Percentiles rank a stretch among this genome's conserved stretches.
phyloP scores from a whole-genome alignment of 1,140 invertebrate species.

The Pseudomyrmex concolor region DNA sequence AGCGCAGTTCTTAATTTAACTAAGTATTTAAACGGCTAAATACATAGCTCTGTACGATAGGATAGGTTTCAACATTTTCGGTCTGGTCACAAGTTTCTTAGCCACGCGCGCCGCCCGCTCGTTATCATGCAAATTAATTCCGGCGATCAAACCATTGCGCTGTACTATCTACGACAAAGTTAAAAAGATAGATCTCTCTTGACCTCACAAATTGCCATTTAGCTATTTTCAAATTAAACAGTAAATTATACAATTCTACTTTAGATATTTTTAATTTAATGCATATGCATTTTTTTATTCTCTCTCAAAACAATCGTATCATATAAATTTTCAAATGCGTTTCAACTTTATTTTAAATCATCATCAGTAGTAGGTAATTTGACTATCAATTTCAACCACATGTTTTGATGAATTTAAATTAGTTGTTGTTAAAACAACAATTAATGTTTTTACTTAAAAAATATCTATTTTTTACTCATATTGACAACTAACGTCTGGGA shows the following conservation, averaged over 20 bases:
- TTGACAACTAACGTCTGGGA: no score
- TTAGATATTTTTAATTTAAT: slow-evolving; percentile 21
- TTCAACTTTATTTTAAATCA: no score
- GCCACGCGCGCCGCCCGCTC: slow-evolving; percentile 16
- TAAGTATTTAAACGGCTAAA: slow-evolving; percentile 25
- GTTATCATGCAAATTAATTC: slow-evolving; percentile 71
- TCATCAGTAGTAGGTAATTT: no score
- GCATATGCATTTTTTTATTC: neutral
- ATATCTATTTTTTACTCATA: no score
- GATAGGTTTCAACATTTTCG: slow-evolving; percentile 59
- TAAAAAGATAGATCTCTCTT: slow-evolving; percentile 72
- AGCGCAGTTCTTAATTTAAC: neutral
- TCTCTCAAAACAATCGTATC: no score
- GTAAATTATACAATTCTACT: slow-evolving; percentile 2
- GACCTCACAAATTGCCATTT: slow-evolving; percentile 72
- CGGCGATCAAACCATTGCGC: slow-evolving; percentile 53
- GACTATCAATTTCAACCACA: no score
- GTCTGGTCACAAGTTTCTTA: slow-evolving; percentile 39
- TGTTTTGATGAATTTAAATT: no score
- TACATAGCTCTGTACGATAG: slow-evolving; percentile 59
- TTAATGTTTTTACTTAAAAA: no score
- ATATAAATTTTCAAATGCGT: no score
- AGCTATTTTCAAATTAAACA: slow-evolving; percentile 33
- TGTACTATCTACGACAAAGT: slow-evolving; percentile 15
- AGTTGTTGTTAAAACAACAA: no score